Conservation (phyloP, 1,140 invertebrate genomes). For the Laodelphax striatellus region DNA sequence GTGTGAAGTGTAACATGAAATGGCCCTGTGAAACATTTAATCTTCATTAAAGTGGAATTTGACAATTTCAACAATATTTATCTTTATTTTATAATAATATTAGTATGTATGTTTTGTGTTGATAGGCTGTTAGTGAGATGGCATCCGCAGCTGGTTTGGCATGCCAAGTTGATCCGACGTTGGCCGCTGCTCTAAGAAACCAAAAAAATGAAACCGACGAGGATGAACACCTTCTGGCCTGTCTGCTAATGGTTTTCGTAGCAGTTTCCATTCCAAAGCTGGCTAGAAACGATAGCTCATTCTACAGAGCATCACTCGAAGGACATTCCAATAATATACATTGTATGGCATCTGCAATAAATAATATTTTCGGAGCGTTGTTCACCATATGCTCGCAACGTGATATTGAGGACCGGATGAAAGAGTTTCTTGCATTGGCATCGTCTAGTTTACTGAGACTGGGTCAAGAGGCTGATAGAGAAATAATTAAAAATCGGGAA, state of each 20-base stretch:
- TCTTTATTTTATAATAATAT: too few species aligned
- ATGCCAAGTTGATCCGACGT: conserved; percentile 88
- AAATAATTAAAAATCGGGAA: conserved; percentile 85
- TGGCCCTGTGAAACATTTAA: too few species aligned
- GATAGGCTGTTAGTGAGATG: conserved; percentile 95
- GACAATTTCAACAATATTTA: too few species aligned
- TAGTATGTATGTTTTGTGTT: too few species aligned
- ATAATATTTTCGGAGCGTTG: conserved; percentile 91
- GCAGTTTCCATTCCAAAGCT: conserved; percentile 95
- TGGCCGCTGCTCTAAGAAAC: conserved; percentile 73
- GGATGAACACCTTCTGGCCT: conserved; percentile 88
- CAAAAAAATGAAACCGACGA: conserved; percentile 77
- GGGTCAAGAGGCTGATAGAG: conserved; percentile 91
- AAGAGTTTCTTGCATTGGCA: conserved; percentile 93
- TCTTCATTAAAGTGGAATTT: too few species aligned
- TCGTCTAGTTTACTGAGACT: conserved; percentile 88
- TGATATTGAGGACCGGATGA: conserved; percentile 95
- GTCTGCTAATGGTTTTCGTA: conserved; percentile 96
- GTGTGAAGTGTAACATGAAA: too few species aligned
- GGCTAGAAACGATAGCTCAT: conserved; percentile 79
- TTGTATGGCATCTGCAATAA: conserved; percentile 91
- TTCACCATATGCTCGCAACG: conserved; percentile 91
- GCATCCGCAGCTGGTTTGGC: conserved; percentile 86
- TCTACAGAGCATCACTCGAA: conserved; percentile 82
- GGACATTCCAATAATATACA: conserved; percentile 97